Base-by-base conservation (phyloP, 2,113 vertebrate genomes). In the Clinocottus analis region DNA sequence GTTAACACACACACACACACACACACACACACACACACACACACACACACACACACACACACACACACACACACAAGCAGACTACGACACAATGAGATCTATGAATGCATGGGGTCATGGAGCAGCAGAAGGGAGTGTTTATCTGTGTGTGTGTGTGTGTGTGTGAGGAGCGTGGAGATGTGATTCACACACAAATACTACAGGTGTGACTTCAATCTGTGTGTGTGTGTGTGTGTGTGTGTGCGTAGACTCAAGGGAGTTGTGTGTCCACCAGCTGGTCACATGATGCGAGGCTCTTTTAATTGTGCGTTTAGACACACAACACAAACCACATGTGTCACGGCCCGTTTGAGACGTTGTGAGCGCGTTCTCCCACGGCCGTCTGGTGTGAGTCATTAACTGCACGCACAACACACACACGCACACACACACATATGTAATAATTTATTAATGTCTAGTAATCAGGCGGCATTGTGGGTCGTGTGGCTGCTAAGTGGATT, bases 401-500 rank as follows among this genome's bases (percentile, higher is more conserved):
- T 45, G 5, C 21, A 35, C 27, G 29, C 39, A 39, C 60, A 61
- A 39, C 39, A 39, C 60, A 61, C 45, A 35, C 17, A 31, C 33
- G 55, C 13, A 55, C 31, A 41, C 60, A 62, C 64, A 19, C n/a
- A 49, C 51, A 73, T 43, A 80, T 11, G 59, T 37, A 58, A 2
- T 29, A 17, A 53, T 19, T n/a, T 72, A 73, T 56, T 59, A 65
- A 56, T 70, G 53, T 12, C 10, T 8, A 47, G 35, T 60, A 45
- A 56, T 66, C 33, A 3, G 29, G 59, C 64, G 53, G 3, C 23
- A n/a, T 37, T 75, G 27, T 39, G 43, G 70, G 60, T 61, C 16
- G 43, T 86, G 71, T 66, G 65, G 59, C 41, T 65, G 35, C 65
- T 71, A 68, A 79, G 79, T 86, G 59, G 49, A 68, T n/a, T 71